These are phyloP conservation scores for Drosophila kambysellisi DNA, from an alignment of 2,888 invertebrate species.

Conservation along the genomic window DNA sequence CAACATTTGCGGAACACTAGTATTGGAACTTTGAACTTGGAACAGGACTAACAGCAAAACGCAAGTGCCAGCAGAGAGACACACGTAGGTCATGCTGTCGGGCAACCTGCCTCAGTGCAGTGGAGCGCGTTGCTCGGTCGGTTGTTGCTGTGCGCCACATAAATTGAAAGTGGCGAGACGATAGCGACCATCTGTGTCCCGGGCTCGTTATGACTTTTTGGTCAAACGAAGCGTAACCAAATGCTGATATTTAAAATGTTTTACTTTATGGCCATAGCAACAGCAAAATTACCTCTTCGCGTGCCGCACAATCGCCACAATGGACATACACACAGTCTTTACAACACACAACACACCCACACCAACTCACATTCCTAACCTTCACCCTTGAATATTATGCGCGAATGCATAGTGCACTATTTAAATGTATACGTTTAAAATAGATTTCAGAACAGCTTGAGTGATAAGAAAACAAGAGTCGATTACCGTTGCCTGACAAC, in stretches of 20 bases:
- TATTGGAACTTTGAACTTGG: slow-evolving; percentile 46
- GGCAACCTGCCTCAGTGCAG: slow-evolving; percentile 50
- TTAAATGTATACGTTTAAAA: slow-evolving; percentile 21
- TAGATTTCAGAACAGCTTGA: slow-evolving; percentile 44
- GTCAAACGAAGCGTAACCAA: slow-evolving; percentile 77
- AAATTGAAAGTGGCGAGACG: slow-evolving; percentile 26
- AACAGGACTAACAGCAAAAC: slow-evolving; percentile 33
- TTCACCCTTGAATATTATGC: no score
- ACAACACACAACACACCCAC: no score
- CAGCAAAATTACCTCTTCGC: slow-evolving; percentile 75
- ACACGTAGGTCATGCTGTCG: slow-evolving; percentile 50
- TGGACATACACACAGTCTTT: slow-evolving; percentile 22
- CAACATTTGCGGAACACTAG: slow-evolving; percentile 17
- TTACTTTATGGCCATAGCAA: slow-evolving; percentile 67
- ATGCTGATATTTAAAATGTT: slow-evolving; percentile 77
- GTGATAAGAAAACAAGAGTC: slow-evolving; percentile 2
- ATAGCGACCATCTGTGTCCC: slow-evolving; percentile 54
- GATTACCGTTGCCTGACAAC: neutral
- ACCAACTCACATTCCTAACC: no score
- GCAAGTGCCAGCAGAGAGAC: slow-evolving; percentile 6
- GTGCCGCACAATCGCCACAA: slow-evolving; percentile 63
- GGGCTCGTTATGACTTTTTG: slow-evolving; percentile 55
- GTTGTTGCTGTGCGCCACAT: slow-evolving; percentile 39
- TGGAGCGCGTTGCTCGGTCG: slow-evolving; percentile 42
- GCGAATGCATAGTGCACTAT: no score